Percentiles rank a stretch among this genome's conserved stretches.
Conservation (phyloP, 2,888 invertebrate species). For the Isotomurus palustris region DNA sequence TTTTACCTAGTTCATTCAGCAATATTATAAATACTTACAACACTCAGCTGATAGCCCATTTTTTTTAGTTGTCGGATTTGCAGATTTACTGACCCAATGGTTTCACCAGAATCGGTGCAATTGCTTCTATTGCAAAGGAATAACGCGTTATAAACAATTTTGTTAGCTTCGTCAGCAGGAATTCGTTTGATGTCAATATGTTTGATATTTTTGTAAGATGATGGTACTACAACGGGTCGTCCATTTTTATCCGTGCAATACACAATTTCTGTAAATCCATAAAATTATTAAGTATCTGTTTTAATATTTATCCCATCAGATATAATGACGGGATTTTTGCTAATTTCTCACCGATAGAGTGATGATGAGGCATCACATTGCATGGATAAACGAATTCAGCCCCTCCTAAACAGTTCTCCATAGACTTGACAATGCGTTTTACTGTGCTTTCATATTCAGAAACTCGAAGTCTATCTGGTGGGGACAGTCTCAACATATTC, state of each 20-base stretch:
- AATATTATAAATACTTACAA: constrained; percentile 16
- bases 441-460: constrained; percentile 59
- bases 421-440: constrained; percentile 56
- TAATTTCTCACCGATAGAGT: constrained; percentile 43
- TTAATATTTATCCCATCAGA: neutral
- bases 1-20: too few species aligned
- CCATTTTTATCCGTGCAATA: constrained; percentile 56
- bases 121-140: constrained; percentile 13
- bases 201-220: constrained; percentile 46
- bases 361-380: constrained; percentile 66
- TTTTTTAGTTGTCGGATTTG: constrained; percentile 32
- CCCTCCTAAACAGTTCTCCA: constrained; percentile 55
- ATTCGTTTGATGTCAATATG: constrained; percentile 24
- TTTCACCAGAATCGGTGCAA: constrained; percentile 7
- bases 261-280: constrained; percentile 56
- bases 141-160: constrained; percentile 15
- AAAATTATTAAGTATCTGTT: neutral
- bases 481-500: constrained; percentile 32
- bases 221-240: constrained; percentile 52
- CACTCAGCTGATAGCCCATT: constrained; percentile 33
- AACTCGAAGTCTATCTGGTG: constrained; percentile 49
- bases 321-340: neutral
- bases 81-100: too few species aligned
- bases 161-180: neutral
- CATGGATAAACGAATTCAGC: constrained; percentile 53